These are phyloP conservation scores for Mormyrus proboscirostris DNA, from an alignment of 2,797 vertebrate species.

Conservation along the genomic window DNA sequence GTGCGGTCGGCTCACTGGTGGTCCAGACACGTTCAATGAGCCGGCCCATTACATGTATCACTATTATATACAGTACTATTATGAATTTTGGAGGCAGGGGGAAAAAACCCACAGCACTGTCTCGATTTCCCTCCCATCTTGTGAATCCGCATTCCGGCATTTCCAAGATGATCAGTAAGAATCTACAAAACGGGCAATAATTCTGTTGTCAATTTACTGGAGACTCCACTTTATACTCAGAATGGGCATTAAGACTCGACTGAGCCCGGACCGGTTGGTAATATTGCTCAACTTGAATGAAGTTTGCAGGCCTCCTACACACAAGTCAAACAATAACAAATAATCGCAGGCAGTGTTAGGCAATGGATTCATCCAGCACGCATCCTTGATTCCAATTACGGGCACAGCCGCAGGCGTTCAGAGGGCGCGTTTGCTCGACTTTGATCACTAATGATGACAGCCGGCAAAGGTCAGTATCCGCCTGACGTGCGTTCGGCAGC, in stretches of 20 bases:
- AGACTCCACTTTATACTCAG: neutral
- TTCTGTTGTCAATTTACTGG: neutral
- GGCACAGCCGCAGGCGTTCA: conserved; percentile 14
- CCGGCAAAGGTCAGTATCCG: conserved; percentile 42
- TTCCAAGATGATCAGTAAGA: neutral
- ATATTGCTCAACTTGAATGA: neutral
- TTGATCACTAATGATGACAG: conserved; percentile 54
- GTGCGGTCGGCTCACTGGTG: neutral
- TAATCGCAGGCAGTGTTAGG: neutral
- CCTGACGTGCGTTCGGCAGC: conserved; percentile 6
- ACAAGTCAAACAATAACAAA: neutral
- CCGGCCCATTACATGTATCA: neutral
- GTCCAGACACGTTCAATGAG: neutral
- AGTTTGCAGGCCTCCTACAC: neutral
- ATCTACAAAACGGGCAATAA: neutral
- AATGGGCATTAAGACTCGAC: neutral
- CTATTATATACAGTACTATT: neutral
- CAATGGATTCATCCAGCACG: conserved; percentile 6
- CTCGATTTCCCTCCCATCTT: neutral
- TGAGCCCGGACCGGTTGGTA: neutral
- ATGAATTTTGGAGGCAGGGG: neutral
- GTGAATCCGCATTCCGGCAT: neutral
- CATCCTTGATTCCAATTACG: conserved; percentile 17
- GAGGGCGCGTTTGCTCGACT: conserved; percentile 31
- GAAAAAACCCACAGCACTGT: neutral